These are phyloP conservation scores for Mycetomoellerius zeteki DNA, from an alignment of 1,140 invertebrate genomes.

Conservation along the genomic window DNA sequence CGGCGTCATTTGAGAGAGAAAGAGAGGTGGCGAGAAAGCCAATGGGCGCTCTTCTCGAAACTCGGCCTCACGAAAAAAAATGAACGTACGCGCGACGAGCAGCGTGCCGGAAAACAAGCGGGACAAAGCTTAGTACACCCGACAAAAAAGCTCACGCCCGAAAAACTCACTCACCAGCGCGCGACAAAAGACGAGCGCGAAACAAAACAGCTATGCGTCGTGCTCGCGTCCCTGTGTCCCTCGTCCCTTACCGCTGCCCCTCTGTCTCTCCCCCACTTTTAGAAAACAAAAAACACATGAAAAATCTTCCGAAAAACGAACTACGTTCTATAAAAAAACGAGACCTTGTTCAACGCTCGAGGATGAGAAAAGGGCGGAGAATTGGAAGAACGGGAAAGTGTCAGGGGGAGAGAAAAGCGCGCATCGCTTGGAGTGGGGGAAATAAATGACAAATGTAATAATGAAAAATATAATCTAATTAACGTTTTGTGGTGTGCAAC, in stretches of 20 bases:
- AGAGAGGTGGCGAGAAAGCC: neutral
- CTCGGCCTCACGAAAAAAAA: slow-evolving; percentile 33
- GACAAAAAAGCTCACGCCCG: slow-evolving; percentile 63
- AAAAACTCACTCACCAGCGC: slow-evolving; percentile 58
- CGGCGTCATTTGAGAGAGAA: neutral
- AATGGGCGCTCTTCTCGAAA: slow-evolving; percentile 41
- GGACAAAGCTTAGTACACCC: slow-evolving; percentile 57
- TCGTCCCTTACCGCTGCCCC: neutral
- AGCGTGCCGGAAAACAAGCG: slow-evolving; percentile 56
- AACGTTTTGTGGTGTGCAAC: too few species aligned
- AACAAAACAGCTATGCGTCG: slow-evolving; percentile 59
- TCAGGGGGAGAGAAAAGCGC: neutral
- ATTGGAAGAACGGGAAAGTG: neutral
- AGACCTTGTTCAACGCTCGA: neutral
- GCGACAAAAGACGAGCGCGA: slow-evolving; percentile 65
- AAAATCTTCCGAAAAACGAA: slow-evolving; percentile 45
- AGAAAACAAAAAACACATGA: slow-evolving; percentile 40
- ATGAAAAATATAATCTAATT: too few species aligned
- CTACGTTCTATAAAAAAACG: slow-evolving; percentile 22
- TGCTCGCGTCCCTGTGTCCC: slow-evolving; percentile 25
- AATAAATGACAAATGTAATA: too few species aligned
- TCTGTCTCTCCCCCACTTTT: neutral
- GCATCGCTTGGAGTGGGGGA: too few species aligned
- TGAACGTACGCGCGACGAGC: slow-evolving; percentile 33
- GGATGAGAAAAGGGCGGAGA: slow-evolving; percentile 2